Percentiles rank a stretch among this genome's conserved stretches.
Evolutionary conservation across 2,113 vertebrate species (phyloP).

Genomic region (Cyanoliseus patagonus): DNA sequence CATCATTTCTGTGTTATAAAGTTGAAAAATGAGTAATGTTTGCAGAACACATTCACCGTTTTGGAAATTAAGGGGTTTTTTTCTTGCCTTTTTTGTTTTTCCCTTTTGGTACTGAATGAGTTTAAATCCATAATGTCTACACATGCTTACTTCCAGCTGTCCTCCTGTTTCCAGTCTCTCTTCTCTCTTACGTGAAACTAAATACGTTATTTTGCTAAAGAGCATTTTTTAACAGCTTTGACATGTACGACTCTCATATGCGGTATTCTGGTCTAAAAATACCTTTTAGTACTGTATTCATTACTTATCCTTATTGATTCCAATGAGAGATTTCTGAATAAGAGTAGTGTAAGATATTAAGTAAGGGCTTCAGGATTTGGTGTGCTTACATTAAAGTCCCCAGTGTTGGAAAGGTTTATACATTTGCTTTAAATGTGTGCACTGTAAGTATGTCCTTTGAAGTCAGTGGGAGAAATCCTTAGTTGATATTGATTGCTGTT

Average conservation of each 20-base stretch:
- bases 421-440: not conserved
- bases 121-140: not conserved
- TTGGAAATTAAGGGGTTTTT: not conserved
- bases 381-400: not conserved
- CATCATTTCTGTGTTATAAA: not conserved
- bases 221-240: not conserved
- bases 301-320: not conserved
- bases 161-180: not conserved
- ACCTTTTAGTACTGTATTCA: not conserved
- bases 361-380: not conserved
- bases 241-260: not conserved
- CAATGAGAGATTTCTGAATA: conserved; percentile 2
- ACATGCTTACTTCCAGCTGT: not conserved
- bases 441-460: not conserved
- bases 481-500: not conserved
- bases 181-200: not conserved
- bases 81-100: not conserved
- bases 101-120: not conserved
- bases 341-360: conserved; percentile 1
- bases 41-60: not conserved
- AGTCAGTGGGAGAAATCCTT: conserved; percentile 26
- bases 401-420: not conserved
- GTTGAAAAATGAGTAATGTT: not conserved
- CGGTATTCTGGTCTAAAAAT: not conserved
- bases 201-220: not conserved